These are phyloP conservation scores for Hexactinellida sp. DNA, from an alignment of 37 sponge, comb jelly and placozoan genomes.

Conservation along the genomic window DNA sequence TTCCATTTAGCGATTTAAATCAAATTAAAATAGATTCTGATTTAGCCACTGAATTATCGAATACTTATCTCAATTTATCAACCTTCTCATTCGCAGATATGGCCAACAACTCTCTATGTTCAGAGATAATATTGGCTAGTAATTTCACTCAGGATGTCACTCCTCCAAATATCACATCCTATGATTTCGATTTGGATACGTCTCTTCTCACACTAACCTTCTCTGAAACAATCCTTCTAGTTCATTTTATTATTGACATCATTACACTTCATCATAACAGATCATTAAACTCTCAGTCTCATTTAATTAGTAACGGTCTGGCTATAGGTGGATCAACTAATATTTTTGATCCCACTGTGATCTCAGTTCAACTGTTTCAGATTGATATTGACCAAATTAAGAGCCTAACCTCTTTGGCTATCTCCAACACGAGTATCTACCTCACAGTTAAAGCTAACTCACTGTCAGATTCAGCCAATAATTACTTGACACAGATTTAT, in stretches of 20 bases:
- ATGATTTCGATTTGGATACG: background rate
- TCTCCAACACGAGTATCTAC: constrained; percentile 1
- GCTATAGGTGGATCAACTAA: background rate
- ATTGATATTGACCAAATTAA: background rate
- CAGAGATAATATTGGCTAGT: background rate
- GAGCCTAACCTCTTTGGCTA: background rate
- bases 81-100: constrained; percentile 7
- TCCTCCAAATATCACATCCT: background rate
- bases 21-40: constrained; percentile 16
- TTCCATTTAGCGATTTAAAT: background rate
- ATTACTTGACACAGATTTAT: background rate
- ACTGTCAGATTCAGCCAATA: background rate
- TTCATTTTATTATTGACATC: background rate
- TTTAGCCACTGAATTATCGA: background rate
- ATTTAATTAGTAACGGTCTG: background rate
- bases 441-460: background rate
- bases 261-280: background rate
- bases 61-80: constrained; percentile 10
- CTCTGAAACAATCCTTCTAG: constrained; percentile 15
- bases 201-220: constrained; percentile 13
- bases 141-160: background rate
- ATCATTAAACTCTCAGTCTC: background rate
- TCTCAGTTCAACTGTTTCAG: background rate
- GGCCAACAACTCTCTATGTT: constrained; percentile 16
- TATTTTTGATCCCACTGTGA: background rate